Evolutionary conservation across 2,888 invertebrate species (phyloP).

Genomic region (Himalopsyche anomala): DNA sequence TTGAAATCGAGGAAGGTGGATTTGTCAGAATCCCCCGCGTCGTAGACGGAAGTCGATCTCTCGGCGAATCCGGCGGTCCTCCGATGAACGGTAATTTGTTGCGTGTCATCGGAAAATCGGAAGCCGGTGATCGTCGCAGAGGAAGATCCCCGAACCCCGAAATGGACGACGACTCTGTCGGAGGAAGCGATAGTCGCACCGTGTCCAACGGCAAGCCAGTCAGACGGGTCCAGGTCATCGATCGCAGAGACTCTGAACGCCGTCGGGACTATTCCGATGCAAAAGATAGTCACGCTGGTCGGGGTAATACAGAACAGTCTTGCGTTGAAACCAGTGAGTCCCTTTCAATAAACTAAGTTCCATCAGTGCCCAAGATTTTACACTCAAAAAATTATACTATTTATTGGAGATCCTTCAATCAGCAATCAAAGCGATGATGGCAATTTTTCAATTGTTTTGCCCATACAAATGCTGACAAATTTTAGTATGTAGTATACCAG

Average conservation of each 20-base stretch:
- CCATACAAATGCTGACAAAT: too few relatives aligned
- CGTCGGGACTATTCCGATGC: constrained; percentile 33
- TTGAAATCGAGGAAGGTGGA: constrained; percentile 73
- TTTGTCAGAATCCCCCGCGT: constrained; percentile 70
- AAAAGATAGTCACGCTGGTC: constrained; percentile 27
- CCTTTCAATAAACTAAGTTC: too few relatives aligned
- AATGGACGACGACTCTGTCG: constrained; percentile 66
- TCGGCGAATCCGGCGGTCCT: constrained; percentile 56
- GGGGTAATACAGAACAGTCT: not conserved
- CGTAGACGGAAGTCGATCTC: constrained; percentile 66
- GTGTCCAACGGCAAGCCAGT: constrained; percentile 61
- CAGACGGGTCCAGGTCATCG: constrained; percentile 63
- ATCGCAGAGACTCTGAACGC: constrained; percentile 67
- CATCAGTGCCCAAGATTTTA: too few relatives aligned
- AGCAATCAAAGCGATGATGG: too few relatives aligned
- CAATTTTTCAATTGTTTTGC: too few relatives aligned
- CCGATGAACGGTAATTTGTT: constrained; percentile 58
- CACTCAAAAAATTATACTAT: too few relatives aligned
- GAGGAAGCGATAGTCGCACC: constrained; percentile 65
- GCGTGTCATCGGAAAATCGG: constrained; percentile 54
- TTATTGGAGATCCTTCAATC: too few relatives aligned
- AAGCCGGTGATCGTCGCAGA: constrained; percentile 56
- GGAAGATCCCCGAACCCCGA: constrained; percentile 74
- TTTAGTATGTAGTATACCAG: too few relatives aligned
- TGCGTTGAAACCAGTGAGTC: constrained; percentile 62